phyloP scores from a whole-genome alignment of 2,888 invertebrate species.

The Morinoia aosen region DNA sequence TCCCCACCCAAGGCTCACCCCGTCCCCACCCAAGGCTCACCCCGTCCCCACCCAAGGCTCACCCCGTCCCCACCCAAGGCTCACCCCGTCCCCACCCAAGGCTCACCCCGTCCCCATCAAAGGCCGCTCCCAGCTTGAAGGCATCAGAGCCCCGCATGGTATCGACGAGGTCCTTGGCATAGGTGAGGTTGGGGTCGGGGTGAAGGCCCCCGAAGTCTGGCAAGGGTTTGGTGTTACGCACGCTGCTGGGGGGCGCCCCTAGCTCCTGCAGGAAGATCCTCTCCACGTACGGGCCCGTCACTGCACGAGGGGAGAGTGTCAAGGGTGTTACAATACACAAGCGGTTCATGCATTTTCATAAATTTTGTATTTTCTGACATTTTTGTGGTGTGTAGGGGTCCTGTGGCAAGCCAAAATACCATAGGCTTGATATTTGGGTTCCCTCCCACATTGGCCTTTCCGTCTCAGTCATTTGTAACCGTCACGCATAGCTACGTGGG shows the following conservation, averaged over 20 bases:
- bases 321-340: not conserved
- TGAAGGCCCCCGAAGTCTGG: slow-evolving; percentile 94
- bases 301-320: slow-evolving; percentile 74
- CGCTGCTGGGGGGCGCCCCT: slow-evolving; percentile 76
- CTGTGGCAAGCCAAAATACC: no score
- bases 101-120: slow-evolving; percentile 94
- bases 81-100: slow-evolving; percentile 1
- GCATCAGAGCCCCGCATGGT: slow-evolving; percentile 77
- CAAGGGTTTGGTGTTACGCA: slow-evolving; percentile 84
- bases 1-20: no score
- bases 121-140: slow-evolving; percentile 91
- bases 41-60: no score
- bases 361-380: not conserved
- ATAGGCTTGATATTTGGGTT: no score
- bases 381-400: no score
- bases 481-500: no score
- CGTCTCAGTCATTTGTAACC: no score
- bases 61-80: not conserved
- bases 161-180: slow-evolving; percentile 84
- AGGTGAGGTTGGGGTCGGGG: slow-evolving; percentile 97
- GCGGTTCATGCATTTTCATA: not conserved
- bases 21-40: no score
- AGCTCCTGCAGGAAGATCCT: slow-evolving; percentile 90
- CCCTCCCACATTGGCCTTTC: no score
- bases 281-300: slow-evolving; percentile 95